Evolutionary conservation across 2,113 vertebrate genomes (phyloP), one percentile per base, ranked within the genome.

Genomic region (Oncorhynchus gorbuscha): DNA sequence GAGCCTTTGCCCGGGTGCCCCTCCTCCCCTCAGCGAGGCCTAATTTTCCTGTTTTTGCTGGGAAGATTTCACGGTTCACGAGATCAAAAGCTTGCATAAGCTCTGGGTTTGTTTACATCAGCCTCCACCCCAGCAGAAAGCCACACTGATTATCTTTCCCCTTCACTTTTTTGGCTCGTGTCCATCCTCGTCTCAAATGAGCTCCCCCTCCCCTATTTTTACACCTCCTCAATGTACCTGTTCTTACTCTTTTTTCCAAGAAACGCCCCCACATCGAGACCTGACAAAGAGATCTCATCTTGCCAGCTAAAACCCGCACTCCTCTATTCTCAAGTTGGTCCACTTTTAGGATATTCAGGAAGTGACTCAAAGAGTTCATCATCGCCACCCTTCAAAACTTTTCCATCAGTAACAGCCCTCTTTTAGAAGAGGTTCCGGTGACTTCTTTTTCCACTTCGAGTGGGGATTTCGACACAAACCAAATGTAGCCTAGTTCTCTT

Each of bases 11-110:
- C 79, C 79, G 64, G 73, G 72, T 71, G 78, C 83, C 81, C 79
- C 87, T 80, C 83, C 87, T 76, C 74, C 16, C 85, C 77, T 71
- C 75, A 86, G 84, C 62, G 83, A 86, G 76, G 85, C 79, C 89
- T 84, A 87, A 91, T 90, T 89, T 91, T 87, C 81, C 82, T 83
- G 82, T 88, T 89, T 91, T 88, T 71, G 79, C 75, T 30, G 14
- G 83, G 88, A 88, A 88, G 82, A 91, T 91, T 89, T 92, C 88
- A 92, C 61, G 81, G 88, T 90, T 90, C 88, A 89, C 73, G 39
- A 90, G 88, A 90, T 93, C 89, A 92, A 91, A 92, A 86, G 88
- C 87, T 87, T 80, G 78, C 81, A 85, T 86, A 83, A 88, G 89
- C 88, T 85, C 79, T 24, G 79, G 72, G 72, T 88, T 89, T 92